These are phyloP conservation scores for Chaenocephalus aceratus DNA, from an alignment of 2,113 vertebrate genomes.

Conservation along the genomic window DNA sequence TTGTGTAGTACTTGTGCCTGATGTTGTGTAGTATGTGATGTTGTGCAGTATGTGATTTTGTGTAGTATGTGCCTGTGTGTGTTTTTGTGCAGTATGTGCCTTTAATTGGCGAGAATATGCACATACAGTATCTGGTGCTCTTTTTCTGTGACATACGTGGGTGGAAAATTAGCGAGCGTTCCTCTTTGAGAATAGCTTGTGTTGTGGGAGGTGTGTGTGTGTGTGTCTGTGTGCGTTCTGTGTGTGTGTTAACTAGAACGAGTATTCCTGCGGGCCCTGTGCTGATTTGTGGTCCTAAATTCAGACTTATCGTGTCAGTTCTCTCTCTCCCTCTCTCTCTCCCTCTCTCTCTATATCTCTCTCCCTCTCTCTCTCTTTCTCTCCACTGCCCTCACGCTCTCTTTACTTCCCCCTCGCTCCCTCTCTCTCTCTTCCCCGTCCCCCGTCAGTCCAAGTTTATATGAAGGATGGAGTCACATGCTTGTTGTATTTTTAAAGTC, in stretches of 20 bases:
- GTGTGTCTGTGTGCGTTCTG: constrained; percentile 48
- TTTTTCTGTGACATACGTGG: too few species aligned
- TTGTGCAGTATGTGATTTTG: too few species aligned
- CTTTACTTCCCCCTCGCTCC: neutral
- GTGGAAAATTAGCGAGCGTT: neutral
- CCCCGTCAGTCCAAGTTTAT: constrained; percentile 15
- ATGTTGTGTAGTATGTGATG: too few species aligned
- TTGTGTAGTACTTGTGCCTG: too few species aligned
- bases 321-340: too few species aligned
- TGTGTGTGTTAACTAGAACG: neutral
- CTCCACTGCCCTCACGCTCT: too few species aligned
- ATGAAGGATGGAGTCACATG: constrained; percentile 39
- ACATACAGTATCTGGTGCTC: too few species aligned
- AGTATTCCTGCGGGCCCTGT: constrained; percentile 75
- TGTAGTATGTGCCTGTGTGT: too few species aligned
- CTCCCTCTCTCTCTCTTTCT: neutral
- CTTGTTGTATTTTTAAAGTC: constrained; percentile 53
- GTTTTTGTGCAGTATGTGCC: neutral
- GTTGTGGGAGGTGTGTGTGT: constrained; percentile 37
- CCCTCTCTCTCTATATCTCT: too few species aligned
- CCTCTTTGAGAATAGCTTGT: constrained; percentile 36
- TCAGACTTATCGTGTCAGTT: constrained; percentile 64
- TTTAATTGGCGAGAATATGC: too few species aligned
- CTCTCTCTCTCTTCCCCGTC: neutral
- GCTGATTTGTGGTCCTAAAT: constrained; percentile 81